These are phyloP conservation scores for Lacanobia wlatinum DNA, from an alignment of 2,888 invertebrate genomes.

Conservation along the genomic window DNA sequence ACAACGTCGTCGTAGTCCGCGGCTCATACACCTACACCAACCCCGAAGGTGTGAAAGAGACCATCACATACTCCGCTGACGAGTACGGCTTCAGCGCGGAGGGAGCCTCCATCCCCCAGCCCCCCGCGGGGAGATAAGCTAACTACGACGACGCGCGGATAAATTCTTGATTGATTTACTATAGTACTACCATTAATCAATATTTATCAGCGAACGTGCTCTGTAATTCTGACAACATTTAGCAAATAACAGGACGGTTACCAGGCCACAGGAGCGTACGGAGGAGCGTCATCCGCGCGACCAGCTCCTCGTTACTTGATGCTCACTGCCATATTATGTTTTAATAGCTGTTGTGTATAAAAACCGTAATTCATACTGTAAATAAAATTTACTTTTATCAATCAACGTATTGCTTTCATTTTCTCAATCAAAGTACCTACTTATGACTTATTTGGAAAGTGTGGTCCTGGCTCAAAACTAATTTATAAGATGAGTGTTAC, in stretches of 20 bases:
- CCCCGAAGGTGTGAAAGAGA: constrained; percentile 89
- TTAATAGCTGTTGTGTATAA: constrained; percentile 46
- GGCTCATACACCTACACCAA: constrained; percentile 91
- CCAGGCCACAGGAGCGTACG: constrained; percentile 23
- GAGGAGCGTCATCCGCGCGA: constrained; percentile 14
- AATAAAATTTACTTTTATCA: constrained; percentile 28
- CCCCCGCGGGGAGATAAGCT: constrained; percentile 69
- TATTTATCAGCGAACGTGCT: background rate
- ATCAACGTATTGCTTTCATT: background rate
- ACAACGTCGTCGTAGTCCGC: constrained; percentile 89
- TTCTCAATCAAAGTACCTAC: background rate
- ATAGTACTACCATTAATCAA: too few species aligned
- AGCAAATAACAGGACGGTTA: constrained; percentile 32
- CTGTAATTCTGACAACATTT: constrained; percentile 27
- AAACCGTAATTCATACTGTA: constrained; percentile 33
- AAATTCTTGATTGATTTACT: constrained; percentile 50
- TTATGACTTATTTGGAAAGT: too few species aligned
- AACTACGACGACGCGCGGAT: constrained; percentile 31
- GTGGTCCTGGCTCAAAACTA: too few species aligned
- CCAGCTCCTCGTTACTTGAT: constrained; percentile 19
- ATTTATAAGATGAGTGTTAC: background rate
- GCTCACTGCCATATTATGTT: constrained; percentile 15
- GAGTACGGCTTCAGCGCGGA: constrained; percentile 92
- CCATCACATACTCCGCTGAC: constrained; percentile 90
- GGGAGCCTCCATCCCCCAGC: constrained; percentile 91